These are phyloP conservation scores for Caenorhabditis brenneri DNA, from an alignment of 1,140 invertebrate genomes.

Conservation along the genomic window DNA sequence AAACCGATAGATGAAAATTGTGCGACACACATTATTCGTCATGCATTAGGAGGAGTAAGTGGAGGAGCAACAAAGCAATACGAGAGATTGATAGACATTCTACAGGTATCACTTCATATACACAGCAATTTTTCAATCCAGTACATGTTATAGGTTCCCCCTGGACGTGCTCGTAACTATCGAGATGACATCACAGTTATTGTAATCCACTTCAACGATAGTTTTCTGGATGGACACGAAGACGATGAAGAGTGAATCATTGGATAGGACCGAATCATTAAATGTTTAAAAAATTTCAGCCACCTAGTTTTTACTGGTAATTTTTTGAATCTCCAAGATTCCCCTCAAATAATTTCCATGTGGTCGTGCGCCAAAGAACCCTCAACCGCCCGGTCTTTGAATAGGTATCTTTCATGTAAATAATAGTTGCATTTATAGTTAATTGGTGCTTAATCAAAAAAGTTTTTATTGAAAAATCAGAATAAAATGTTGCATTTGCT, in stretches of 20 bases:
- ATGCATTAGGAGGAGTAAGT: slow-evolving; percentile 67
- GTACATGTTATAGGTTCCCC: slow-evolving; percentile 59
- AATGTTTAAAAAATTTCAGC: slow-evolving; percentile 14
- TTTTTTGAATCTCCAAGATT: not conserved
- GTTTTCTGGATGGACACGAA: slow-evolving; percentile 54
- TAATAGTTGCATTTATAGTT: slow-evolving; percentile 32
- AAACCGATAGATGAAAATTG: slow-evolving; percentile 69
- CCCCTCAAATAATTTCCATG: not conserved
- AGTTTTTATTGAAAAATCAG: not conserved
- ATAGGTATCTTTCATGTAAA: slow-evolving; percentile 9
- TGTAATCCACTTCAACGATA: slow-evolving; percentile 66
- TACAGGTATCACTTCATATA: no score
- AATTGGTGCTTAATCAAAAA: slow-evolving; percentile 10
- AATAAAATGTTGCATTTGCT: not conserved
- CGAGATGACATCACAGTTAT: slow-evolving; percentile 70
- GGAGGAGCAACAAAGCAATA: slow-evolving; percentile 68
- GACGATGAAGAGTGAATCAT: slow-evolving; percentile 41
- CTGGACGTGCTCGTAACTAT: slow-evolving; percentile 63
- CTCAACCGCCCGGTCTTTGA: not conserved
- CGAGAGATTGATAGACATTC: slow-evolving; percentile 61
- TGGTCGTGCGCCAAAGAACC: not conserved
- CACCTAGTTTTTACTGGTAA: not conserved
- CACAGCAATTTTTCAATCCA: no score
- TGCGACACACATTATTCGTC: slow-evolving; percentile 68
- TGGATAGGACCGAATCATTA: slow-evolving; percentile 2